Conservation (phyloP, 2,888 invertebrate genomes). For the Eledona agricola region DNA sequence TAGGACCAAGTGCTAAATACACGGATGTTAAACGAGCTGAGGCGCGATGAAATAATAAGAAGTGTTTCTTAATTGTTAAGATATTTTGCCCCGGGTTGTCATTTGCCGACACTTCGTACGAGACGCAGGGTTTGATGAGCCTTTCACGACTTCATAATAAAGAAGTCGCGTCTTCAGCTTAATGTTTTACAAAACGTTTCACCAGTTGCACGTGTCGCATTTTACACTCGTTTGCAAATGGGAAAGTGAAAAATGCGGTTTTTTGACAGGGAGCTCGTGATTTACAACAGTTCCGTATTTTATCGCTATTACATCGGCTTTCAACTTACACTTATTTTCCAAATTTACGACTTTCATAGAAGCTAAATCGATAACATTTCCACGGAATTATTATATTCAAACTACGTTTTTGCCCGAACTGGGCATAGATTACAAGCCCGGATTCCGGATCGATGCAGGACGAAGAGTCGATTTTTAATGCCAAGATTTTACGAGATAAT, state of each 20-base stretch:
- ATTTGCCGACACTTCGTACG: constrained; percentile 7
- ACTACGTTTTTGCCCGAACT: no score
- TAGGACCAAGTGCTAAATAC: constrained; percentile 5
- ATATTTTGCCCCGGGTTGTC: constrained; percentile 16
- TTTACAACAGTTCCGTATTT: no score
- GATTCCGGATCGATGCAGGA: no score
- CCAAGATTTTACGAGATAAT: no score
- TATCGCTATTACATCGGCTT: constrained; percentile 3
- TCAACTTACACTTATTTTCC: no score
- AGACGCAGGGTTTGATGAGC: constrained; percentile 15
- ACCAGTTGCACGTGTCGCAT: constrained; percentile 6
- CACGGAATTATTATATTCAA: no score
- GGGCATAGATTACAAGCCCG: no score
- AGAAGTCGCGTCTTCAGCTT: no score
- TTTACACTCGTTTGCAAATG: neutral
- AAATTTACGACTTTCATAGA: constrained; percentile 1
- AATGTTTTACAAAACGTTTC: no score
- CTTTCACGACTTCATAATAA: constrained; percentile 21
- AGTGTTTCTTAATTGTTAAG: constrained; percentile 19
- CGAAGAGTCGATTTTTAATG: no score
- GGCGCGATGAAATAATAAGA: constrained; percentile 3
- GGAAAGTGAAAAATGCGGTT: neutral
- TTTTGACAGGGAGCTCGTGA: constrained; percentile 1
- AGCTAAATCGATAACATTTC: constrained; percentile 1
- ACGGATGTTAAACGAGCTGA: constrained; percentile 1